These are phyloP conservation scores for Hetaerina titia DNA, from an alignment of 2,888 invertebrate genomes.

Conservation along the genomic window DNA sequence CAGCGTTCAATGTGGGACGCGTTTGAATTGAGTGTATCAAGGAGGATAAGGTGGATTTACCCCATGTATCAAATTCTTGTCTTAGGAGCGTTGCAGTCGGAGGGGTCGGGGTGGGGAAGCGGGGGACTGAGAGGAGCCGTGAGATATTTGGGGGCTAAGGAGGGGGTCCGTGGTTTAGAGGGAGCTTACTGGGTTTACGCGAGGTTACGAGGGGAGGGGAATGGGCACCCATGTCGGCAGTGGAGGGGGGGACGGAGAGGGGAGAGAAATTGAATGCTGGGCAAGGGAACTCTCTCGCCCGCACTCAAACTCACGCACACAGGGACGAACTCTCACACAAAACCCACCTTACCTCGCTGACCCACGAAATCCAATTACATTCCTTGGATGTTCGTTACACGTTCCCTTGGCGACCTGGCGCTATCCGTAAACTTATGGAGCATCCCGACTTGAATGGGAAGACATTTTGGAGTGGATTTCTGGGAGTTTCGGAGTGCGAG, in stretches of 20 bases:
- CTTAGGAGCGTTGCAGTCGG: no score
- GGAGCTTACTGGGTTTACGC: background rate
- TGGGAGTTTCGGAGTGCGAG: background rate
- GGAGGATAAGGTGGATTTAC: no score
- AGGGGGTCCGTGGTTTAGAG: background rate
- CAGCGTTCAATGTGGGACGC: no score
- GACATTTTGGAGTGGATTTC: slow-evolving; percentile 30
- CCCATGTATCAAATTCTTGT: no score
- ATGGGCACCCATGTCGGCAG: background rate
- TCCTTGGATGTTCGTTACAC: slow-evolving; percentile 44
- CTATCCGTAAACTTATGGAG: slow-evolving; percentile 21
- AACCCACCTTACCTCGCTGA: background rate
- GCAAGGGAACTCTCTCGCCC: no score
- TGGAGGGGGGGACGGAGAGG: background rate
- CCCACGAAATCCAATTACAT: slow-evolving; percentile 61
- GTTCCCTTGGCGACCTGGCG: slow-evolving; percentile 14
- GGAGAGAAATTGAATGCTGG: background rate
- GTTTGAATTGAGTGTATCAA: no score
- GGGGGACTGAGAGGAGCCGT: no score
- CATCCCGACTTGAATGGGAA: slow-evolving; percentile 43
- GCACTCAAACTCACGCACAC: no score
- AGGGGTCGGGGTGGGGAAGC: no score
- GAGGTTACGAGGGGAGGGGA: background rate
- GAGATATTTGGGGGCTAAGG: background rate
- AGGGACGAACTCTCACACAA: no score